Conservation (phyloP, 2,797 vertebrate genomes). For the Cirrhinus molitorella region DNA sequence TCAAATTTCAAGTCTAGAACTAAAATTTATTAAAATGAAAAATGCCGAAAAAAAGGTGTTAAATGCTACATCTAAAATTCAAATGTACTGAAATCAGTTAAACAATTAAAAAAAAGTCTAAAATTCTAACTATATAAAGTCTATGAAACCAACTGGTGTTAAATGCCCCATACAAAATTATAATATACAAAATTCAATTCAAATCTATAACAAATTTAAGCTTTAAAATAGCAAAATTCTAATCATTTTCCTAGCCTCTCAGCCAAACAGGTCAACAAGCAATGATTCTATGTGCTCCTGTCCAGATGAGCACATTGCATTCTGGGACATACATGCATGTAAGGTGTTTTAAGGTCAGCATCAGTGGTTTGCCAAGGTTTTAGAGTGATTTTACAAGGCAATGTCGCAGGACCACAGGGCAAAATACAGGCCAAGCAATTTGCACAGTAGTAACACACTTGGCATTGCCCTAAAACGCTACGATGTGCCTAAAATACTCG, state of each 20-base stretch:
- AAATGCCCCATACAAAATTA: background rate
- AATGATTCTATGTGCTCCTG: background rate
- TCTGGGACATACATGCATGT: background rate
- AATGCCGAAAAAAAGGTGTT: background rate
- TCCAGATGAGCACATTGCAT: background rate
- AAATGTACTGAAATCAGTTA: background rate
- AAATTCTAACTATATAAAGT: too few species aligned
- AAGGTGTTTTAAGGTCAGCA: conserved; percentile 36
- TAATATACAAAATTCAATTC: background rate
- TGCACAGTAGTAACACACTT: conserved; percentile 38
- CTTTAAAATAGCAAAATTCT: too few species aligned
- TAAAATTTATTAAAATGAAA: conserved; percentile 2
- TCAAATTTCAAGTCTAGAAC: background rate
- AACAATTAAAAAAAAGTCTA: too few species aligned
- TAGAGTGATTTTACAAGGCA: conserved; percentile 11
- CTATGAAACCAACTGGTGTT: background rate
- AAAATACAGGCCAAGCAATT: conserved; percentile 46
- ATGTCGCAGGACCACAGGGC: conserved; percentile 15
- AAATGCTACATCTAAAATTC: background rate
- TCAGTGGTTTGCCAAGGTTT: background rate
- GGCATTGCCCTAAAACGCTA: conserved; percentile 22
- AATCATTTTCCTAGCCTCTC: background rate
- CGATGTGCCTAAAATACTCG: conserved; percentile 30
- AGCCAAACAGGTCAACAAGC: background rate
- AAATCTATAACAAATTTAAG: too few species aligned